Percentiles rank a stretch among this genome's conserved stretches.
phyloP scores from a whole-genome alignment of 2,113 vertebrate genomes.

The Rostratula benghalensis region DNA sequence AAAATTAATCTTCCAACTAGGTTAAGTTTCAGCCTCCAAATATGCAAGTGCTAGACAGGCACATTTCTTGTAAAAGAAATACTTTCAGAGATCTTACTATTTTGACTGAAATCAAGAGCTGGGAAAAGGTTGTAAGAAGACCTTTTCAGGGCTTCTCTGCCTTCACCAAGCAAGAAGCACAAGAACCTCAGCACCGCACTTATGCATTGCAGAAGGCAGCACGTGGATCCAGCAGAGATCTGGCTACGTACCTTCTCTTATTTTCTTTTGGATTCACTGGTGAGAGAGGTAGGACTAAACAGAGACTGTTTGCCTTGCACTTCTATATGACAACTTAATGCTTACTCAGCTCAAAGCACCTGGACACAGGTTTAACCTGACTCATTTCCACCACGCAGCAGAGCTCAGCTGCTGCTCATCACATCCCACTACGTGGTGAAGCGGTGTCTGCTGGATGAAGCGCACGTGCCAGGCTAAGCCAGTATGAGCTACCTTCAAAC shows the following conservation, averaged over 20 bases:
- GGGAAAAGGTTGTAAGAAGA: not conserved
- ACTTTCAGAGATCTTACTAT: not conserved
- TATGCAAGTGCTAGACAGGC: not conserved
- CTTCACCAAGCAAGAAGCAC: not conserved
- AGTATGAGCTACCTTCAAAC: not conserved
- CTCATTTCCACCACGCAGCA: not conserved
- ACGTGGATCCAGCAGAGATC: not conserved
- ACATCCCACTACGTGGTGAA: accelerated
- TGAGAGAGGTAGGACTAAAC: not conserved
- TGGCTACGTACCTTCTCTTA: not conserved
- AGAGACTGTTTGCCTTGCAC: not conserved
- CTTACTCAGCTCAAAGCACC: not conserved
- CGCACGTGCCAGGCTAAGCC: not conserved
- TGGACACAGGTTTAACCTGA: not conserved
- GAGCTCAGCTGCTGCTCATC: not conserved
- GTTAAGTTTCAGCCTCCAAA: not conserved
- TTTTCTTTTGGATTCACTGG: not conserved
- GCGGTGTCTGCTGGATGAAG: not conserved
- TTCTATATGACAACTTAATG: not conserved
- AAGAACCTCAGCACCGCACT: not conserved
- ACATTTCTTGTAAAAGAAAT: not conserved
- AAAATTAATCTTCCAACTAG: not conserved
- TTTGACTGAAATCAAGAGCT: not conserved
- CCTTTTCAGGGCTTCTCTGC: not conserved
- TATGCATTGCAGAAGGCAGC: not conserved